Conservation (phyloP, 2,113 vertebrate genomes). For the Ivindomyrus marchei region DNA sequence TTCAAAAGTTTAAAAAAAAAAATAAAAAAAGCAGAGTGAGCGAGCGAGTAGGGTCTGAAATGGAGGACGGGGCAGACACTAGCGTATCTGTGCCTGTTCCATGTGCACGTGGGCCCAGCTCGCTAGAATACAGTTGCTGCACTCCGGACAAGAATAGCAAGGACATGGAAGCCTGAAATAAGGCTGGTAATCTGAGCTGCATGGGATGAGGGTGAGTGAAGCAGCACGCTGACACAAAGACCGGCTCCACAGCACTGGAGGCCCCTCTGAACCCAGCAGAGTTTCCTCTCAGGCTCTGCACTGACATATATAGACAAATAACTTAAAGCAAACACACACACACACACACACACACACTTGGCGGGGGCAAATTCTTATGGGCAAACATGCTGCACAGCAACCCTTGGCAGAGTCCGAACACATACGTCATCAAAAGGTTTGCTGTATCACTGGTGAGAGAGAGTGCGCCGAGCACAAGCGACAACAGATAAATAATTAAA, state of each 20-base stretch:
- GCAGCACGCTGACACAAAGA: constrained; percentile 10
- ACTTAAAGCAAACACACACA: neutral
- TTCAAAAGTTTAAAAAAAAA: neutral
- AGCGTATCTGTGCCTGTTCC: neutral
- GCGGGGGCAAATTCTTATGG: neutral
- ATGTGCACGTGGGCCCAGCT: neutral
- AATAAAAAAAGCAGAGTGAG: no score
- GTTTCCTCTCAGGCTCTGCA: neutral
- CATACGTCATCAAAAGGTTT: neutral
- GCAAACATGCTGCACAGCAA: neutral
- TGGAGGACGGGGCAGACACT: neutral
- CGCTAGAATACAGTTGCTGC: constrained; percentile 4
- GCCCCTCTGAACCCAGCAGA: neutral
- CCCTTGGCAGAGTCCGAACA: neutral
- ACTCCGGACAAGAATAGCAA: constrained; percentile 24
- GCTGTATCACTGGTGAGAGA: neutral
- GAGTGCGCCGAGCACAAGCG: neutral
- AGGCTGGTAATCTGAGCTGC: constrained; percentile 19
- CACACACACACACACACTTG: neutral
- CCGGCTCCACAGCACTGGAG: neutral
- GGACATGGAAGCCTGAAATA: constrained; percentile 26
- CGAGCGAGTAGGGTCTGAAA: neutral
- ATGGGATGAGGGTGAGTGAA: constrained; percentile 3
- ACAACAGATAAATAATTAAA: neutral
- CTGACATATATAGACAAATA: neutral